Evolutionary conservation across 1,140 invertebrate genomes (phyloP).

Genomic region (Ceratina australensis): DNA sequence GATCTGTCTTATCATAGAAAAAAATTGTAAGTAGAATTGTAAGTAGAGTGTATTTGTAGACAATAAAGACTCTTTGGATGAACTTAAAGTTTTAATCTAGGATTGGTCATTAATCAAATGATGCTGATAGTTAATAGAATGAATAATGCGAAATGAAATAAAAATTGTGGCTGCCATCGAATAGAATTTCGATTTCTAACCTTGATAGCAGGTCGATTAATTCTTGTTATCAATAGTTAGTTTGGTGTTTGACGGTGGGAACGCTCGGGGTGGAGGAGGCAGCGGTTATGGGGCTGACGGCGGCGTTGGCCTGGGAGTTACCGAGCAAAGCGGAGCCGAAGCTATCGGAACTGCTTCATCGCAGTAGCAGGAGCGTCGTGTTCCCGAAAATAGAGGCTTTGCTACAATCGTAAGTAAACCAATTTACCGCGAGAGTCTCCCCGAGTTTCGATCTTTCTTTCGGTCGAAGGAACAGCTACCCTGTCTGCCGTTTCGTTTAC

Average conservation of each 20-base stretch:
- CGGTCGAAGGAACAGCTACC: not conserved
- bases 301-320: conserved; percentile 78
- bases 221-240: conserved; percentile 68
- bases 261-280: conserved; percentile 71
- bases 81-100: no score
- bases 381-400: conserved; percentile 78
- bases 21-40: no score
- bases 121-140: no score
- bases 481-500: not conserved
- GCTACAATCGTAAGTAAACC: conserved; percentile 75
- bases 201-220: no score
- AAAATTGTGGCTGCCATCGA: no score
- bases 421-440: not conserved
- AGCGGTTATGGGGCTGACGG: conserved; percentile 76
- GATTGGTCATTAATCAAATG: no score
- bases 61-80: no score
- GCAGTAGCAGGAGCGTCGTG: conserved; percentile 71
- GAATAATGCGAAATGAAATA: no score
- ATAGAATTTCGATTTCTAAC: no score
- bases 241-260: conserved; percentile 77
- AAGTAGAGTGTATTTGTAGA: no score
- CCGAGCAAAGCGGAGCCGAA: conserved; percentile 74
- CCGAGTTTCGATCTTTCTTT: not conserved
- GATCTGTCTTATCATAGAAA: no score
- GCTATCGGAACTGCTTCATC: conserved; percentile 70